Base-by-base conservation (phyloP, 2,888 invertebrate genomes). In the Meteorus colon region DNA sequence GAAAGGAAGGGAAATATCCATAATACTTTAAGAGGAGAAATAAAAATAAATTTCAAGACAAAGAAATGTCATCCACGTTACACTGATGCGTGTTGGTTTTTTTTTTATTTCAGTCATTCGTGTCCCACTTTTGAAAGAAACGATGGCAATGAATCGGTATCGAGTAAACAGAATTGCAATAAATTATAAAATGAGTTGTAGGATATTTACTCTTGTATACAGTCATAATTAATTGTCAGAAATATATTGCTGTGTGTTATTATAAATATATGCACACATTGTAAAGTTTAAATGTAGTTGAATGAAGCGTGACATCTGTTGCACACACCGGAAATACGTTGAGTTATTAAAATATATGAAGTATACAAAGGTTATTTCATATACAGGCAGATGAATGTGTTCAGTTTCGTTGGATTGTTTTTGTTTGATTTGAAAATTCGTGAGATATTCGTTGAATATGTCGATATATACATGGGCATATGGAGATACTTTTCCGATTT, bases 231-330 rank as follows among this genome's bases (percentile, higher is more conserved):
- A 41, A 2, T 41, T 41, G 8, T 41, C 12, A 12, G 41, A 2
- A 41, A 41, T 41, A 41, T 12, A 41, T n/a, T 65, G 19, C 34
- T 65, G n/a, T 37, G 19, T 37, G 4, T 65, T 65, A 8, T 60
- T 29, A 31, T 31, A 8, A 19, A 19, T 55, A 4, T 55, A 19
- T 48, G 4, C n/a, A 10, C 55, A 41, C 8, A 12, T 41, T 55
- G 19, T 55, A 19, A n/a, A 55, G 19, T 55, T n/a, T 4, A 55
- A 55, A 5, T 55, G 55, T 55, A 55, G 19, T 55, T 55, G 55
- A 55, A 55, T 55, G 55, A 55, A 55, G 19, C 10, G 19, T 55
- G 19, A 55, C 55, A 55, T 55, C 55, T 55, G 55, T 19, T 55
- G 55, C 19, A 55, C 19, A 55, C 55, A 55, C 55, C 55, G 55